A percentile compares a stretch with the other conserved stretches of the same genome.
Evolutionary conservation across 2,888 invertebrate genomes (phyloP).

Genomic region (Acleris literana): DNA sequence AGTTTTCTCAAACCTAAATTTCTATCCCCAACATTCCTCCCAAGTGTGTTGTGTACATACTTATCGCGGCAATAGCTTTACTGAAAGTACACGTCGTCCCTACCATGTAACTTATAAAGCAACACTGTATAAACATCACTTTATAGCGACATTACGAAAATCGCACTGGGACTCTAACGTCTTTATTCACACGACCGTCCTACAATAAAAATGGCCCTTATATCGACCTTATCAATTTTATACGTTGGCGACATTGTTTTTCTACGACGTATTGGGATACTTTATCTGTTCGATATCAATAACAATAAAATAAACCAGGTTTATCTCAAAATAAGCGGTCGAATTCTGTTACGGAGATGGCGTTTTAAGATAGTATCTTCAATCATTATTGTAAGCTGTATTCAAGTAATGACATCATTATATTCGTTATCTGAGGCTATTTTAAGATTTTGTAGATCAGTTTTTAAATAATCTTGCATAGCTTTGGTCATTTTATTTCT

Average conservation of each 20-base stretch:
- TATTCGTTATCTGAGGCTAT: slow-evolving; percentile 9
- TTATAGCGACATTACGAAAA: slow-evolving; percentile 35
- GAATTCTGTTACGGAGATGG: slow-evolving; percentile 33
- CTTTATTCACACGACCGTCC: slow-evolving; percentile 35
- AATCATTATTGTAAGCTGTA: slow-evolving; percentile 35
- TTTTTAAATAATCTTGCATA: background rate
- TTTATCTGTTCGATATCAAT: slow-evolving; percentile 53
- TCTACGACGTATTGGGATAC: slow-evolving; percentile 39
- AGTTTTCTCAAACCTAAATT: background rate
- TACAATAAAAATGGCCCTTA: slow-evolving; percentile 41
- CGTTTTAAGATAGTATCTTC: slow-evolving; percentile 28
- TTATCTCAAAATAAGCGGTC: slow-evolving; percentile 36
- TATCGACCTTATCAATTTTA: slow-evolving; percentile 52
- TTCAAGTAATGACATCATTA: slow-evolving; percentile 31
- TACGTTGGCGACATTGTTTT: slow-evolving; percentile 45
- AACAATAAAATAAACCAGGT: slow-evolving; percentile 52
- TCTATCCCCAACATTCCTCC: slow-evolving; percentile 8
- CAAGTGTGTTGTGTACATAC: slow-evolving; percentile 14
- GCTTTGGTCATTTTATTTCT: background rate
- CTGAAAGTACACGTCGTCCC: slow-evolving; percentile 9
- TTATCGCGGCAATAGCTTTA: slow-evolving; percentile 18
- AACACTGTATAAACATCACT: slow-evolving; percentile 36
- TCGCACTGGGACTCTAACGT: slow-evolving; percentile 37
- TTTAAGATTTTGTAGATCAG: slow-evolving; percentile 10
- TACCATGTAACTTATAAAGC: slow-evolving; percentile 29